These are phyloP conservation scores for Falco concolor DNA, from an alignment of 2,797 vertebrate genomes.

Conservation along the genomic window DNA sequence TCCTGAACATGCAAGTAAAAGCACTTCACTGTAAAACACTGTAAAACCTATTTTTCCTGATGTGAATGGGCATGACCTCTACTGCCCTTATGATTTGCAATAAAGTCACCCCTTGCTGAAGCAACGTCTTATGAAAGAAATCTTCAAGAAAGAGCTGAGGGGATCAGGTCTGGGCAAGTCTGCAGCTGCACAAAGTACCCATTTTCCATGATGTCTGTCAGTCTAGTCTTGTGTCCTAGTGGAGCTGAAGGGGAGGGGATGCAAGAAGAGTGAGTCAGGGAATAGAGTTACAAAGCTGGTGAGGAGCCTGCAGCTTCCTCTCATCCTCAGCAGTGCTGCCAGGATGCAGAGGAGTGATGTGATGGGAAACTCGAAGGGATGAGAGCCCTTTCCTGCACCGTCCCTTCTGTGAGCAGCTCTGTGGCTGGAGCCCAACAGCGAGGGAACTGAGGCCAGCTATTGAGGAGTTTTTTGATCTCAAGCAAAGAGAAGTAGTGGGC, in stretches of 20 bases:
- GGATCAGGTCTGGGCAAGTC: not conserved
- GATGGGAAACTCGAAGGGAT: not conserved
- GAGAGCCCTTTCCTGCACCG: not conserved
- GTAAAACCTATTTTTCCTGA: not conserved
- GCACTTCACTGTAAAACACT: not conserved
- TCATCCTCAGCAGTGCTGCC: not conserved
- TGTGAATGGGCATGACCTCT: not conserved
- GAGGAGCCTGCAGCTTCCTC: not conserved
- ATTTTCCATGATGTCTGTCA: not conserved
- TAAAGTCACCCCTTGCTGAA: not conserved
- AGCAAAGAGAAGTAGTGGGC: not conserved
- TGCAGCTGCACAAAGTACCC: not conserved
- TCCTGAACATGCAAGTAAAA: not conserved
- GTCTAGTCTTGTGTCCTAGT: not conserved
- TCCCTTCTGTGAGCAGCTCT: not conserved
- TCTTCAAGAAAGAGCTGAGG: not conserved
- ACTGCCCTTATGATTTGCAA: not conserved
- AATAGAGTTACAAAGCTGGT: not conserved
- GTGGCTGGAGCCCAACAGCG: not conserved
- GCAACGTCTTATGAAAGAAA: not conserved
- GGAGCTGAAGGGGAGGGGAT: not conserved
- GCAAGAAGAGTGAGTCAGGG: not conserved
- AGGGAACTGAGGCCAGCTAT: slow-evolving; percentile 22
- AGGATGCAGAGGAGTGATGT: not conserved
- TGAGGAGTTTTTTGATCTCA: slow-evolving; percentile 20